Evolutionary conservation across 2,888 invertebrate genomes (phyloP).

Genomic region (Caradrina kadenii): DNA sequence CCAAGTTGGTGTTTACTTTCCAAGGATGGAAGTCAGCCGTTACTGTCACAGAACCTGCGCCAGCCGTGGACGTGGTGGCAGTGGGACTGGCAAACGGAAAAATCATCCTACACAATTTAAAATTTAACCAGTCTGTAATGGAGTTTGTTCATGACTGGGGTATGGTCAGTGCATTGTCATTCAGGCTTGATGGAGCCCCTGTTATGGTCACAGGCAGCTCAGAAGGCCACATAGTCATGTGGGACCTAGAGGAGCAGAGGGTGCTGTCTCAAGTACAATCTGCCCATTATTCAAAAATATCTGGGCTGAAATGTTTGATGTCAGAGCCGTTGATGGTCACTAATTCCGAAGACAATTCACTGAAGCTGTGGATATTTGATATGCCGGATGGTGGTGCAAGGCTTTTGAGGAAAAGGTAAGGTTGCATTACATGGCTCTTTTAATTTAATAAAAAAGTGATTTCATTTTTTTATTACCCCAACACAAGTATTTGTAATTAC

Average conservation of each 20-base stretch:
- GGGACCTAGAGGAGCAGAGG: constrained; percentile 96
- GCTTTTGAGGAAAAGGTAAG: constrained; percentile 93
- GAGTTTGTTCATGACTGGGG: constrained; percentile 98
- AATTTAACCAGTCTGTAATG: constrained; percentile 95
- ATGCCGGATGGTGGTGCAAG: constrained; percentile 97
- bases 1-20: constrained; percentile 94
- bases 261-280: constrained; percentile 94
- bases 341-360: constrained; percentile 97
- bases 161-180: constrained; percentile 95
- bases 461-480: too few species aligned
- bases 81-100: constrained; percentile 95
- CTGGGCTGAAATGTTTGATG: constrained; percentile 95
- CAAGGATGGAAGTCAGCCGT: constrained; percentile 93
- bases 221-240: constrained; percentile 96
- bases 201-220: constrained; percentile 96
- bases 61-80: constrained; percentile 97
- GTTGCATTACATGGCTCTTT: background rate
- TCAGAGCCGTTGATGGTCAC: constrained; percentile 97
- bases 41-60: constrained; percentile 95
- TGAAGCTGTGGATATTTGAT: constrained; percentile 98
- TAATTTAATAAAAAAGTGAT: too few species aligned
- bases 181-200: constrained; percentile 96
- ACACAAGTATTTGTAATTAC: too few species aligned
- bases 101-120: constrained; percentile 96
- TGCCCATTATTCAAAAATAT: constrained; percentile 94